Conservation (phyloP, 2,113 vertebrate species). For the Caranx ignobilis region DNA sequence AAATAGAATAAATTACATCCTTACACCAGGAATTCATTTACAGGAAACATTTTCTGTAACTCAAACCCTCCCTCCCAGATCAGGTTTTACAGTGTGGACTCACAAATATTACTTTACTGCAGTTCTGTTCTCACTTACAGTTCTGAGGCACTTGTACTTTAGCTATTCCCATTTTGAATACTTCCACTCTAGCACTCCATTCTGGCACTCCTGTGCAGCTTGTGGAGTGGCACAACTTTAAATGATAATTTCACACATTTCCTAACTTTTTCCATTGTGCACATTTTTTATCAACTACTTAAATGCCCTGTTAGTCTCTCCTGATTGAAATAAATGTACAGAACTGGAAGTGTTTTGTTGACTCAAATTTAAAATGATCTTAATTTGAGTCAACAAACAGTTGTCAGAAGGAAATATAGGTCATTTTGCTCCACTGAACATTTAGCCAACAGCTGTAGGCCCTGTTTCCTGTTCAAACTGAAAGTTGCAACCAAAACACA, state of each 20-base stretch:
- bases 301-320: no score
- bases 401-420: neutral
- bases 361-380: no score
- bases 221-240: no score
- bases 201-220: no score
- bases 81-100: neutral
- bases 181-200: no score
- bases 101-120: no score
- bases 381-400: neutral
- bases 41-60: conserved; percentile 20
- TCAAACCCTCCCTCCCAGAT: neutral
- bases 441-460: neutral
- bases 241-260: no score
- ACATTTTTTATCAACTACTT: no score
- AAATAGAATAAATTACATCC: conserved; percentile 21
- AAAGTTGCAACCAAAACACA: neutral
- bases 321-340: neutral
- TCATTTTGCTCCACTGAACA: neutral
- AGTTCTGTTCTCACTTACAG: neutral
- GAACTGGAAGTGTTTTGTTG: neutral
- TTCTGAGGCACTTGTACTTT: neutral
- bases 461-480: no score
- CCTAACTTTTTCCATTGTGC: no score
- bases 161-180: neutral
- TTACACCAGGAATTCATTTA: conserved; percentile 17